Evolutionary conservation across 2,888 invertebrate species (phyloP).

Genomic region (Drosophila conformis): DNA sequence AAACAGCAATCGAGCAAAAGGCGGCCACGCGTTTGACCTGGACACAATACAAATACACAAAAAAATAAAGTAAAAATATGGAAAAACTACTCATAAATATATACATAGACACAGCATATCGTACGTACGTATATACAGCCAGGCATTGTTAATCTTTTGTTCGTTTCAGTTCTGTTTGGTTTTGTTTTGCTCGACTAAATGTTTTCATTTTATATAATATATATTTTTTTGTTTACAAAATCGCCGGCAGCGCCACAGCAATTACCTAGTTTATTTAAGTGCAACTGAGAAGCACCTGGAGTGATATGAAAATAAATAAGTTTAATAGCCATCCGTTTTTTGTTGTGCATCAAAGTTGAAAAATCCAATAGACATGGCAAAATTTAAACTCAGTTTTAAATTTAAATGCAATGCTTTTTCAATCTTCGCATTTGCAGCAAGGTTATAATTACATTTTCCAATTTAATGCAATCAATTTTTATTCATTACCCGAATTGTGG

Average conservation of each 20-base stretch:
- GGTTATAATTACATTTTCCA: background rate
- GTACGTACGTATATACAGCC: constrained; percentile 3
- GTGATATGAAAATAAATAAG: constrained; percentile 45
- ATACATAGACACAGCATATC: constrained; percentile 17
- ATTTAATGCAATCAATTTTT: background rate
- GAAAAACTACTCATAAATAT: constrained; percentile 76
- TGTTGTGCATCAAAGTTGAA: constrained; percentile 8
- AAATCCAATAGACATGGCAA: background rate
- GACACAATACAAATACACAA: constrained; percentile 32
- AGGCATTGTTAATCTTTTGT: constrained; percentile 55
- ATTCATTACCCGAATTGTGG: background rate
- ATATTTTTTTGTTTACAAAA: constrained; percentile 62
- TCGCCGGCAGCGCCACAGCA: constrained; percentile 38
- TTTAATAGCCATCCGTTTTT: constrained; percentile 32
- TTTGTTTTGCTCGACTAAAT: constrained; percentile 42
- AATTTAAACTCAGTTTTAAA: background rate
- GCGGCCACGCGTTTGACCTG: constrained; percentile 73
- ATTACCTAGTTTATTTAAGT: constrained; percentile 37
- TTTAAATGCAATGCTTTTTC: background rate
- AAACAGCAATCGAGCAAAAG: constrained; percentile 51
- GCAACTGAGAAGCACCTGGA: constrained; percentile 47
- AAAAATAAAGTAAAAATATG: constrained; percentile 36
- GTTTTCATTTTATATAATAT: constrained; percentile 30
- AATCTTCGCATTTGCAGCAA: background rate
- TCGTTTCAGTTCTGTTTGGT: constrained; percentile 9